Evolutionary conservation across 2,888 invertebrate species (phyloP).

Genomic region (Eugnorisma glareosa): DNA sequence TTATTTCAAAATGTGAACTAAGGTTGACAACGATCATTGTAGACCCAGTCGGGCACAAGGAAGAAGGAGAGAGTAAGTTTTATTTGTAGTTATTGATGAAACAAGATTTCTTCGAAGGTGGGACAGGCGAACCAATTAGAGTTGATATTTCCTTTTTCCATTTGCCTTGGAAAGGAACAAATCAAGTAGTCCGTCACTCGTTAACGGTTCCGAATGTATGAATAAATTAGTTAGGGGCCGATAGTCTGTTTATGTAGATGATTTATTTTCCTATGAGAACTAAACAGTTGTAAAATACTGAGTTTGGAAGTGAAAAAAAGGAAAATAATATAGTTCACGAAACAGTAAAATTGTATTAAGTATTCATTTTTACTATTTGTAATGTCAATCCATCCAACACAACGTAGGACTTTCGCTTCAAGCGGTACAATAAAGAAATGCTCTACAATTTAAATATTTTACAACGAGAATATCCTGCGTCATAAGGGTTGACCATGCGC

Average conservation of each 20-base stretch:
- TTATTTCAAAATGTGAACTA: background rate
- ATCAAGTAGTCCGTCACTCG: background rate
- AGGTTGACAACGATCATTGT: background rate
- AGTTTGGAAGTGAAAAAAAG: background rate
- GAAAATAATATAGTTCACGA: background rate
- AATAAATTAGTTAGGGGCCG: background rate
- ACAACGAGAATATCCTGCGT: background rate
- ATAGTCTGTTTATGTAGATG: background rate
- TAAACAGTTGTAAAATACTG: constrained; percentile 8
- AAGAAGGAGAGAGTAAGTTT: background rate
- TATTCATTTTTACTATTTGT: background rate
- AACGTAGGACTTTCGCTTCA: background rate
- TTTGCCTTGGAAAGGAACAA: background rate
- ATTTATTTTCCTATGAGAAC: constrained; percentile 10
- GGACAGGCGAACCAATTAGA: background rate
- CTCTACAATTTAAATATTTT: background rate
- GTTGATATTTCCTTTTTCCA: no score
- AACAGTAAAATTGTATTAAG: no score
- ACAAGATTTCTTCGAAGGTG: background rate
- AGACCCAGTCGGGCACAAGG: background rate
- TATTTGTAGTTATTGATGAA: background rate
- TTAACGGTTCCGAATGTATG: background rate
- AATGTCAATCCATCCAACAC: background rate
- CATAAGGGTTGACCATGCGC: background rate
- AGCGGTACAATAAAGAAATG: background rate